Percentiles rank a stretch among this genome's conserved stretches.
phyloP scores from a whole-genome alignment of 1,140 invertebrate genomes.

The Melanaphis sacchari region DNA sequence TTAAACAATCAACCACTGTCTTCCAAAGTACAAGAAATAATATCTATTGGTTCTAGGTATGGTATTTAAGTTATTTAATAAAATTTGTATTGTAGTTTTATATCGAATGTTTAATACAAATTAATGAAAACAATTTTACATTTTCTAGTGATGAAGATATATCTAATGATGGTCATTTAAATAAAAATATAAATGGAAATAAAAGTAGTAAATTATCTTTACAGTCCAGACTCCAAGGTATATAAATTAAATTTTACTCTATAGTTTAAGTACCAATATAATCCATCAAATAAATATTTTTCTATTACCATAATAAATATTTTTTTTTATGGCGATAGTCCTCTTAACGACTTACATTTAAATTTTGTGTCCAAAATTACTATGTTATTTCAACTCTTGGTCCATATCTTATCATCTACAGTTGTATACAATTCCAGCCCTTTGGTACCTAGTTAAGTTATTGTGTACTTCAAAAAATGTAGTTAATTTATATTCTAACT shows the following conservation, averaged over 20 bases:
- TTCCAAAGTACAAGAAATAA: constrained; percentile 39
- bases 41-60: constrained; percentile 51
- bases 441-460: background rate
- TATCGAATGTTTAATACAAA: background rate
- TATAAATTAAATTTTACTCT: background rate
- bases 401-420: background rate
- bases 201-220: constrained; percentile 30
- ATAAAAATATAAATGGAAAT: constrained; percentile 39
- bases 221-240: constrained; percentile 47
- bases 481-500: background rate
- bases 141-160: constrained; percentile 39
- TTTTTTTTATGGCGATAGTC: background rate
- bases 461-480: background rate
- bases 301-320: background rate
- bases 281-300: background rate
- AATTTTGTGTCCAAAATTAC: background rate
- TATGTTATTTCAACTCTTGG: background rate
- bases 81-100: background rate
- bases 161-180: background rate
- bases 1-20: background rate
- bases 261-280: background rate
- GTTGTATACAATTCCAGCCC: background rate
- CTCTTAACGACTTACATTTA: background rate
- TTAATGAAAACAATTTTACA: background rate
- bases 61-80: background rate